These are phyloP conservation scores for Amniataba percoides DNA, from an alignment of 2,797 vertebrate species.

Conservation along the genomic window DNA sequence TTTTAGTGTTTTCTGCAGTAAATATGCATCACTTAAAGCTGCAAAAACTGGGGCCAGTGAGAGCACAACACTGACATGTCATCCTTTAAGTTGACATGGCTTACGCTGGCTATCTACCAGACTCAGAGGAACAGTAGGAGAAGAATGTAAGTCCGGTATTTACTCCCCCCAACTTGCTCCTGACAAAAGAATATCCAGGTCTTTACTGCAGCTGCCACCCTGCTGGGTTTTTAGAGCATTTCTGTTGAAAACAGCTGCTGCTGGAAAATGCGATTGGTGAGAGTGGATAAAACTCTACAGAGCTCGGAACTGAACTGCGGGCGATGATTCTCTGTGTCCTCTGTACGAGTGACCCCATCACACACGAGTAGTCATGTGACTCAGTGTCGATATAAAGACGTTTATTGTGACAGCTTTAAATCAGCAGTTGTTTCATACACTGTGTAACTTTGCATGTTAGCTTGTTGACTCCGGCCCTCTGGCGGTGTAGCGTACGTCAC, in stretches of 20 bases:
- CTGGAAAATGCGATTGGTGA: neutral
- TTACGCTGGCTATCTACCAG: neutral
- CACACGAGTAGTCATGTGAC: neutral
- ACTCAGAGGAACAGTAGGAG: neutral
- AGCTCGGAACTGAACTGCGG: neutral
- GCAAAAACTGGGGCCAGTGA: too few relatives aligned
- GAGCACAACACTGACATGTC: neutral
- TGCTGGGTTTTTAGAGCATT: neutral
- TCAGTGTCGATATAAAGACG: neutral
- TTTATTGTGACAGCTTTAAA: neutral
- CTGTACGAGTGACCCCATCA: neutral
- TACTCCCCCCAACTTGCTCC: neutral
- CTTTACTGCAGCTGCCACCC: neutral
- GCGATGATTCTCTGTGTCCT: neutral
- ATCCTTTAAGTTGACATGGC: neutral
- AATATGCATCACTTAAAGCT: neutral
- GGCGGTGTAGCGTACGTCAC: neutral
- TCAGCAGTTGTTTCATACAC: neutral
- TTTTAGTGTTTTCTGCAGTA: neutral
- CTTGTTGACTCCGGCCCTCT: neutral
- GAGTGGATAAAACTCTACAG: conserved; percentile 1
- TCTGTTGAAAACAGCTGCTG: neutral
- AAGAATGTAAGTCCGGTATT: neutral
- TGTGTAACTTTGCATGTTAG: neutral
- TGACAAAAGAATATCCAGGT: neutral